These are phyloP conservation scores for Hypomesus transpacificus DNA, from an alignment of 2,113 vertebrate species.

Conservation along the genomic window DNA sequence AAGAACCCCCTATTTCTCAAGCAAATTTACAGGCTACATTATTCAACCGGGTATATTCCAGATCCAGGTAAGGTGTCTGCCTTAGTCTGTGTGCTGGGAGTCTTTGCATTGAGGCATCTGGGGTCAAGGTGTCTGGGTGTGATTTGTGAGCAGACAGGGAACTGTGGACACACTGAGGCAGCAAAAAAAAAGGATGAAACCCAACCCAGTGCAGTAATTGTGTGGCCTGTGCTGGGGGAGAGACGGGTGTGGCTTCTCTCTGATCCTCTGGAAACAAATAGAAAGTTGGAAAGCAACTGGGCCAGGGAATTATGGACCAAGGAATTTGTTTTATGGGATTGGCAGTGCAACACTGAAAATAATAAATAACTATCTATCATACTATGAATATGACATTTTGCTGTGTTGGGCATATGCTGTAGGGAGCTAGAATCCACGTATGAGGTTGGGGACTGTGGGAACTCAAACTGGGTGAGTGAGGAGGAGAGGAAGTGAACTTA, in stretches of 20 bases:
- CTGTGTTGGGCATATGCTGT: constrained; percentile 14
- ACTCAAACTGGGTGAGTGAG: constrained; percentile 6
- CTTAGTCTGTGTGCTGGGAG: too few species aligned
- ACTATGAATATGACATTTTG: constrained; percentile 30
- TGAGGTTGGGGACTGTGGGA: constrained; percentile 17
- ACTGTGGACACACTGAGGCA: constrained; percentile 21
- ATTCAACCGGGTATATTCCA: too few species aligned
- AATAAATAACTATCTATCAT: constrained; percentile 53
- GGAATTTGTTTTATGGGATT: constrained; percentile 45
- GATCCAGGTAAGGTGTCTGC: too few species aligned
- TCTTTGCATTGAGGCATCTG: not conserved
- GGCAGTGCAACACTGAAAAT: constrained; percentile 35
- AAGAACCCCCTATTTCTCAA: too few species aligned
- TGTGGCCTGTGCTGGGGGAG: constrained; percentile 31
- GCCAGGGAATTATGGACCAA: constrained; percentile 44
- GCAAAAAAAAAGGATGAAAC: constrained; percentile 55
- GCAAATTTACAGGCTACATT: too few species aligned
- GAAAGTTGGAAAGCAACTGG: constrained; percentile 43
- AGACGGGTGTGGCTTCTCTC: constrained; percentile 43
- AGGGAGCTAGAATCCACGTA: constrained; percentile 19
- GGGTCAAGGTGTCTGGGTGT: not conserved
- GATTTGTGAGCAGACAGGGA: not conserved
- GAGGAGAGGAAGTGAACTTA: constrained; percentile 13
- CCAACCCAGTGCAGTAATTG: constrained; percentile 56
- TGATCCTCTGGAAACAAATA: constrained; percentile 48